Evolutionary conservation across 2,797 vertebrate genomes (phyloP).

Genomic region (Paedocypris micromegethes): DNA sequence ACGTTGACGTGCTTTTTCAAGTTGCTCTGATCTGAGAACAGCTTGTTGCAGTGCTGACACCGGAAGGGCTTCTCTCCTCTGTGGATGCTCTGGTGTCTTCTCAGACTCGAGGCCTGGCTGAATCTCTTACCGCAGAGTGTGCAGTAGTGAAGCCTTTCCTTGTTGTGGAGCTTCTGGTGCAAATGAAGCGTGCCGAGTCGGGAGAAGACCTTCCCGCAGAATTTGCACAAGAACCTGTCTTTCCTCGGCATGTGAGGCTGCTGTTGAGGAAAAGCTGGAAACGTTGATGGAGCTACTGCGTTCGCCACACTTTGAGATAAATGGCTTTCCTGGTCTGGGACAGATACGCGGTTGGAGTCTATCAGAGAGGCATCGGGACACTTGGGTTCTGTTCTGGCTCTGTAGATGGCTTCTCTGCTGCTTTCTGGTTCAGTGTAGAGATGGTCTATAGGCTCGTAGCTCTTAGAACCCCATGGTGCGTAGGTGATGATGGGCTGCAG

Average conservation of each 20-base stretch:
- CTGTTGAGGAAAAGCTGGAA: neutral
- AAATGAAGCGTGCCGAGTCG: constrained; percentile 36
- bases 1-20: constrained; percentile 49
- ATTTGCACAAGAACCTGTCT: constrained; percentile 42
- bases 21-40: constrained; percentile 47
- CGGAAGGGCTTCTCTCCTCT: constrained; percentile 48
- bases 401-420: constrained; percentile 23
- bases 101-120: constrained; percentile 49
- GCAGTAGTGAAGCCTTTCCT: constrained; percentile 41
- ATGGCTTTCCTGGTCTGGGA: constrained; percentile 18
- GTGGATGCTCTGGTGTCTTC: constrained; percentile 51
- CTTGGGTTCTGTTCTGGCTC: constrained; percentile 1
- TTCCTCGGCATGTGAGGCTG: constrained; percentile 20
- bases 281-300: too few species aligned
- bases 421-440: constrained; percentile 22
- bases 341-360: constrained; percentile 1
- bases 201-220: constrained; percentile 42
- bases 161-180: constrained; percentile 42
- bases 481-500: constrained; percentile 7
- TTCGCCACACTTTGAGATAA: constrained; percentile 1
- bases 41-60: constrained; percentile 48
- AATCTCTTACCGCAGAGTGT: constrained; percentile 51
- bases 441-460: constrained; percentile 21
- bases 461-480: constrained; percentile 33
- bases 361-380: constrained; percentile 22